A percentile compares a stretch with the other conserved stretches of the same genome.
These are phyloP conservation scores for Uria lomvia DNA, from an alignment of 2,113 vertebrate species.

Conservation along the genomic window DNA sequence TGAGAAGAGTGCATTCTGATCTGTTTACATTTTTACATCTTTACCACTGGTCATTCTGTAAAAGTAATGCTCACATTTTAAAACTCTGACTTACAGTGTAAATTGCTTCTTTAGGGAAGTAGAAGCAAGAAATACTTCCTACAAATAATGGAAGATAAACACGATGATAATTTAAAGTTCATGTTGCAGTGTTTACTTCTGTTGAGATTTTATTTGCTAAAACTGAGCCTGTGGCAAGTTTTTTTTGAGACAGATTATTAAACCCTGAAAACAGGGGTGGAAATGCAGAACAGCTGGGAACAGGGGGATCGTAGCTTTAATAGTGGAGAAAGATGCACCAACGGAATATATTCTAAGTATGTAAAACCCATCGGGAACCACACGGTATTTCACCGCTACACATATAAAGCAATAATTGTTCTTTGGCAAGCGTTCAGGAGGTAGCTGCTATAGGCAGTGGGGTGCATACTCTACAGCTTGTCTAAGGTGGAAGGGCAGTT, in stretches of 20 bases:
- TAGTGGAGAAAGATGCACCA: neutral
- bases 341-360: neutral
- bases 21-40: neutral
- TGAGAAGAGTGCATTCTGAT: neutral
- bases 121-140: neutral
- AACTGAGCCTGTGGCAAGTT: neutral
- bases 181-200: conserved; percentile 5
- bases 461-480: neutral
- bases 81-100: neutral
- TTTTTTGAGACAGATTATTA: neutral
- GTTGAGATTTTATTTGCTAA: neutral
- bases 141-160: conserved; percentile 6
- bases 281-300: conserved; percentile 8
- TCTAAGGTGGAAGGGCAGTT: neutral
- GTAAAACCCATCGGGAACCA: neutral
- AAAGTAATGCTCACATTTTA: neutral
- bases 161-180: neutral
- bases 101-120: neutral
- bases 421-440: neutral
- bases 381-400: neutral
- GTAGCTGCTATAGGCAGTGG: neutral
- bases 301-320: neutral
- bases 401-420: neutral
- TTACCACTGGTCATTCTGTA: neutral
- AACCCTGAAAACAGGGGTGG: neutral